Evolutionary conservation across 2,888 invertebrate genomes (phyloP).

Genomic region (Crioceris asparagi): DNA sequence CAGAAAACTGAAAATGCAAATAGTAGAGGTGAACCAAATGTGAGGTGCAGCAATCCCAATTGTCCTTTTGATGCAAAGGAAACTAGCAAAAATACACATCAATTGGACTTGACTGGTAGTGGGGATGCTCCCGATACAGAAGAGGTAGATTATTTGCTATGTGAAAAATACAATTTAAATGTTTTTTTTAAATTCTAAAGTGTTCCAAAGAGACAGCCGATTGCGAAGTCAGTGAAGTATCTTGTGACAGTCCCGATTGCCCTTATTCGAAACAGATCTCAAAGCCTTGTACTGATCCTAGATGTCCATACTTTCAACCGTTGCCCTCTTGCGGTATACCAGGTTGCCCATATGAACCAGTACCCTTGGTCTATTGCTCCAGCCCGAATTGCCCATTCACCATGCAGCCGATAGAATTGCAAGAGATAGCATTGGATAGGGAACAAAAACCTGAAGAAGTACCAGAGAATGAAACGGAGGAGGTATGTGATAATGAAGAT

Average conservation of each 20-base stretch:
- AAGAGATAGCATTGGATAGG: neutral
- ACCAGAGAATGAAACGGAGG: too few relatives aligned
- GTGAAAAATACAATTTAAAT: too few relatives aligned
- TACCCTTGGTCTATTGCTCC: constrained; percentile 11
- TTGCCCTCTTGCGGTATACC: constrained; percentile 22
- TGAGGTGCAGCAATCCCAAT: constrained; percentile 12
- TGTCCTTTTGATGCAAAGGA: constrained; percentile 18
- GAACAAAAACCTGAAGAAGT: neutral
- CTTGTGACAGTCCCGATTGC: constrained; percentile 21
- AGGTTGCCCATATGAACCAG: constrained; percentile 22
- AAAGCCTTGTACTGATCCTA: constrained; percentile 19
- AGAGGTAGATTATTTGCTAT: too few relatives aligned
- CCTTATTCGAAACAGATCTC: constrained; percentile 9
- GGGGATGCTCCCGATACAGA: too few relatives aligned
- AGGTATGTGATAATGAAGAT: neutral
- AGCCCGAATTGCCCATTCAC: constrained; percentile 6
- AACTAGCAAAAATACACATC: constrained; percentile 4
- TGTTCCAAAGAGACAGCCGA: constrained; percentile 10
- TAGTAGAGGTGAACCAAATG: neutral
- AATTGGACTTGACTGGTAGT: too few relatives aligned
- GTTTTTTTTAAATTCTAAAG: too few relatives aligned
- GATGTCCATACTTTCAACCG: constrained; percentile 21
- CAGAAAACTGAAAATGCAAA: neutral
- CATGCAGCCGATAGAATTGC: too few relatives aligned
- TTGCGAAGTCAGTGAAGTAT: neutral